Evolutionary conservation across 2,113 vertebrate species (phyloP).

Genomic region (Otolemur garnettii): DNA sequence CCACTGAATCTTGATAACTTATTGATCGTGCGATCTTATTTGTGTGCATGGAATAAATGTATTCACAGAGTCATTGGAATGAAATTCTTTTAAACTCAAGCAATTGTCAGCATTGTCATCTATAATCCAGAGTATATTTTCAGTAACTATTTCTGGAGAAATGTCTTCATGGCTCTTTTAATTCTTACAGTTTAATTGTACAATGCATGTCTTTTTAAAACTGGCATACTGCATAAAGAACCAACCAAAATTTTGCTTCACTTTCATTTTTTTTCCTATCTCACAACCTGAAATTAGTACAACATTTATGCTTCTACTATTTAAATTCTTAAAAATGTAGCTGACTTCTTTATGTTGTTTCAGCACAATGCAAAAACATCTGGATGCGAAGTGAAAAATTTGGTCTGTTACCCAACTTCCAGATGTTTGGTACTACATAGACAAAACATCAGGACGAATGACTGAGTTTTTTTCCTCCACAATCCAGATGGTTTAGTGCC

Average conservation of each 20-base stretch:
- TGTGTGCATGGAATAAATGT: conserved; percentile 61
- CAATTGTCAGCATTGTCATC: background rate
- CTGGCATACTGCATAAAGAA: background rate
- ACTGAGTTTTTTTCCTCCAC: conserved; percentile 57
- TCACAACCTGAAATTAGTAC: conserved; percentile 46
- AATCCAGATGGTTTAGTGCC: conserved; percentile 74
- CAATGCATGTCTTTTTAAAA: background rate
- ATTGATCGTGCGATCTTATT: conserved; percentile 59
- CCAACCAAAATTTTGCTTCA: background rate
- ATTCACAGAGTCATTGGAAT: conserved; percentile 53
- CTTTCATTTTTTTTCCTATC: conserved; percentile 9
- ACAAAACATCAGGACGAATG: conserved; percentile 81
- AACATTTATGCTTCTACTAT: conserved; percentile 1
- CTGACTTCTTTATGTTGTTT: conserved; percentile 61
- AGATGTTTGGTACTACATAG: conserved; percentile 76
- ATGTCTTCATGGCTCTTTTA: conserved; percentile 43
- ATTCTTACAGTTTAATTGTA: background rate
- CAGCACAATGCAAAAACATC: conserved; percentile 55
- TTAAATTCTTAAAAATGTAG: conserved; percentile 53
- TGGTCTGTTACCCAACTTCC: conserved; percentile 75
- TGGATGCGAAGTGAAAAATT: conserved; percentile 73
- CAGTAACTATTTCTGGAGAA: background rate
- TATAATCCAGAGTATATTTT: conserved; percentile 2
- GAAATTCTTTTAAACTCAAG: conserved; percentile 75
- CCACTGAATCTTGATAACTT: conserved; percentile 52